phyloP scores from a whole-genome alignment of 2,113 vertebrate species.

The Donacobius atricapilla region DNA sequence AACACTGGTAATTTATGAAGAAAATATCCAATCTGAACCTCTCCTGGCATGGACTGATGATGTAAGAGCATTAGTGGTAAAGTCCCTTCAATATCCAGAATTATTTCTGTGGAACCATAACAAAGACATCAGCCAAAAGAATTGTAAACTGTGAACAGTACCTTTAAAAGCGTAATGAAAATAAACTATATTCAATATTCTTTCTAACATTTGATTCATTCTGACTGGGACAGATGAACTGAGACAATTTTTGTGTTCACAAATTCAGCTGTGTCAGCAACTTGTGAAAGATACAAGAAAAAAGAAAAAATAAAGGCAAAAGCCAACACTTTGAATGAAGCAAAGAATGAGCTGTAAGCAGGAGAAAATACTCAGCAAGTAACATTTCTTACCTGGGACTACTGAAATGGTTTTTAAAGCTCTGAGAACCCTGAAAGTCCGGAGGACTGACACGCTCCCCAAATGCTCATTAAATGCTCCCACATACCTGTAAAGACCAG shows the following conservation, averaged over 20 bases:
- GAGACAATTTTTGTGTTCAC: slow-evolving; percentile 71
- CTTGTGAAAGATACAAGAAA: slow-evolving; percentile 19
- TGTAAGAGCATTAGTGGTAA: neutral
- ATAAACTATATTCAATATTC: slow-evolving; percentile 17
- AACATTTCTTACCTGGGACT: slow-evolving; percentile 85
- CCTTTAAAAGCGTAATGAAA: neutral
- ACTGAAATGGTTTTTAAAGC: slow-evolving; percentile 93
- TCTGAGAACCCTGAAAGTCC: slow-evolving; percentile 90
- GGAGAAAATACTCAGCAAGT: neutral
- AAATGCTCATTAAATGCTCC: slow-evolving; percentile 74
- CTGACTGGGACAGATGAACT: slow-evolving; percentile 67
- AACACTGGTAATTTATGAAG: neutral
- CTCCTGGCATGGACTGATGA: neutral
- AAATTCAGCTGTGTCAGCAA: slow-evolving; percentile 76
- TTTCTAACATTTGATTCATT: slow-evolving; percentile 70
- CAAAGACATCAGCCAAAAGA: neutral
- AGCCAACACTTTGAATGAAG: neutral
- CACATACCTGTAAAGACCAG: slow-evolving; percentile 78
- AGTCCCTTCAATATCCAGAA: neutral
- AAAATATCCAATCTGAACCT: neutral
- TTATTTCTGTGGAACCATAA: neutral
- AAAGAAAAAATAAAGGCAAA: neutral
- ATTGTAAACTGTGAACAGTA: neutral
- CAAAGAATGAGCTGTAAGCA: neutral
- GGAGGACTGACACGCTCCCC: slow-evolving; percentile 85